These are phyloP conservation scores for Heterocephalus glaber DNA, from an alignment of 2,113 vertebrate genomes.

Conservation along the genomic window DNA sequence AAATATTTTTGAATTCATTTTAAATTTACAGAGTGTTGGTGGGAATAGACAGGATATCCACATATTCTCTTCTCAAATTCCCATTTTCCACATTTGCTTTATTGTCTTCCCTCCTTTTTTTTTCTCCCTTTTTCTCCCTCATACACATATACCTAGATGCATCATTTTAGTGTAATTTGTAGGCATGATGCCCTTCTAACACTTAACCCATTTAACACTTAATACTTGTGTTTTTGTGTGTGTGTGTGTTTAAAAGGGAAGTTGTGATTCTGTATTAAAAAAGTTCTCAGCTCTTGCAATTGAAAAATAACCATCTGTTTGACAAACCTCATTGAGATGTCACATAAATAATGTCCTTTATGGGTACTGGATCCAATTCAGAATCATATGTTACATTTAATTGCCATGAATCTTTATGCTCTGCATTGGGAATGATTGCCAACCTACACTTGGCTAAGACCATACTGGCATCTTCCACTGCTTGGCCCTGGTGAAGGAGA, in stretches of 20 bases:
- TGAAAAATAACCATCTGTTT: neutral
- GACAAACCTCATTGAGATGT: neutral
- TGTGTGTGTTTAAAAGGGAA: neutral
- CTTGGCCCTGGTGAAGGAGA: neutral
- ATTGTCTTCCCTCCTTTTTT: neutral
- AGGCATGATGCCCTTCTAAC: neutral
- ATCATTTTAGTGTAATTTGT: neutral
- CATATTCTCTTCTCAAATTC: neutral
- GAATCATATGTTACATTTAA: neutral
- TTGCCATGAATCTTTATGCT: neutral
- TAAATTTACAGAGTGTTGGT: neutral
- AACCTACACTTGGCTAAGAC: neutral
- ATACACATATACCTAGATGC: no score
- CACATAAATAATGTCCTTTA: neutral
- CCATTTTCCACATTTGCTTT: conserved; percentile 32
- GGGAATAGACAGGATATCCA: neutral
- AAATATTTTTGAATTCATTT: conserved; percentile 12
- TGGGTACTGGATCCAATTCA: neutral
- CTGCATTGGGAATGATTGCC: neutral
- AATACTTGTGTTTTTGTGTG: neutral
- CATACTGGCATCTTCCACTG: neutral
- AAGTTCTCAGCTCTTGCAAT: neutral
- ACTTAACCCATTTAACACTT: neutral
- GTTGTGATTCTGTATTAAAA: neutral
- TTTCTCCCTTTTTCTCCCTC: neutral